Percentiles rank a stretch among this genome's conserved stretches.
phyloP scores from a whole-genome alignment of 2,113 vertebrate species.

The Istiophorus platypterus region DNA sequence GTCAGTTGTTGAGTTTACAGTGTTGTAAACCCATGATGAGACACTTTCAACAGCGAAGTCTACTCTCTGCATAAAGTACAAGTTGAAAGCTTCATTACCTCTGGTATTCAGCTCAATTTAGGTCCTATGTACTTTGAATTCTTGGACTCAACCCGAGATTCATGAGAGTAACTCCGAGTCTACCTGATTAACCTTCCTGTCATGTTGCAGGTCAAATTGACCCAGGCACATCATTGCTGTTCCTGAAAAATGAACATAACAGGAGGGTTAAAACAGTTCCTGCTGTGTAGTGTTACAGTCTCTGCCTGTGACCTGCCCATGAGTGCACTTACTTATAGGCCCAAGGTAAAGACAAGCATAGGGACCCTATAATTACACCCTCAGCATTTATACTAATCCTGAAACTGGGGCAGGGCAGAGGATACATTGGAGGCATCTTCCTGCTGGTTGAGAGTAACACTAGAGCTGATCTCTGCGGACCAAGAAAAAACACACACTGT shows the following conservation, averaged over 20 bases:
- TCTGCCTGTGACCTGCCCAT: slow-evolving; percentile 11
- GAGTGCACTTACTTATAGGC: slow-evolving; percentile 16
- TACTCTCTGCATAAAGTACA: no score
- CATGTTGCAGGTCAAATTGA: no score
- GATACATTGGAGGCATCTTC: neutral
- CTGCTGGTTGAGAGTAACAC: neutral
- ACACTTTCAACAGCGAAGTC: neutral
- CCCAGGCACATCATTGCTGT: no score
- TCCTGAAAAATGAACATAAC: no score
- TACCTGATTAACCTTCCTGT: no score
- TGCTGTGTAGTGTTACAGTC: slow-evolving; percentile 2
- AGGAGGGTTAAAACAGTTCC: slow-evolving; percentile 51
- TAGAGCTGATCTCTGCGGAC: neutral
- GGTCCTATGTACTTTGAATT: neutral
- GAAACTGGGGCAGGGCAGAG: slow-evolving; percentile 21
- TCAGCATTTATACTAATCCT: slow-evolving; percentile 22
- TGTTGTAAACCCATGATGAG: neutral
- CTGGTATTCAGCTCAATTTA: neutral
- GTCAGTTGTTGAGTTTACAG: neutral
- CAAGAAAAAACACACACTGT: neutral
- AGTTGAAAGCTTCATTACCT: neutral
- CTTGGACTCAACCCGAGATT: slow-evolving; percentile 3
- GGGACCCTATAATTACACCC: slow-evolving; percentile 43
- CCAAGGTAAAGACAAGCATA: slow-evolving; percentile 21
- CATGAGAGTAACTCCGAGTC: neutral